These are phyloP conservation scores for Enteromius radiatus DNA, from an alignment of 2,797 vertebrate genomes.

Conservation along the genomic window DNA sequence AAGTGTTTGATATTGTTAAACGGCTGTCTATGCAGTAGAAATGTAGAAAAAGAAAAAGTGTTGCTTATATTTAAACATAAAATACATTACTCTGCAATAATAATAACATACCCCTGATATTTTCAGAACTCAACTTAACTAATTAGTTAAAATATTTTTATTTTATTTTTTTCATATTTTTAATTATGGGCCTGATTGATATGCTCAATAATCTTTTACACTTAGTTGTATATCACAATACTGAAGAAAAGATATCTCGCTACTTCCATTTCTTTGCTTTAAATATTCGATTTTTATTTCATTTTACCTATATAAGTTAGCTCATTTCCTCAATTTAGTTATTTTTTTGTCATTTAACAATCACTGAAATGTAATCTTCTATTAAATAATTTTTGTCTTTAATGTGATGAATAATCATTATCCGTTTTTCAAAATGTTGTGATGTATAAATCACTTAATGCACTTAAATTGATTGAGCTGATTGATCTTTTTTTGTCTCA, in stretches of 20 bases:
- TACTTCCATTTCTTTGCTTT: background rate
- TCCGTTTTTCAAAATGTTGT: background rate
- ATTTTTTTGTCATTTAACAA: background rate
- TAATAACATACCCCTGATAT: background rate
- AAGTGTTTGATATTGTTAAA: background rate
- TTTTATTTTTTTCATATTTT: too few species aligned
- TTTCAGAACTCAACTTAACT: background rate
- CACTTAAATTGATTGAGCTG: background rate
- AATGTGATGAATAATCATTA: background rate
- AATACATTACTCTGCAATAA: background rate
- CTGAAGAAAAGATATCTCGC: background rate
- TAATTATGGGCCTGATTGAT: background rate
- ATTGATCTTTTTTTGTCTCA: background rate
- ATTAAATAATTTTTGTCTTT: background rate
- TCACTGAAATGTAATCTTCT: background rate
- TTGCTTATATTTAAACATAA: background rate
- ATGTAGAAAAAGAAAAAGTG: background rate
- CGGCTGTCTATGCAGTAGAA: background rate
- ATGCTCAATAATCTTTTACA: background rate
- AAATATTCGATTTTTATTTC: background rate
- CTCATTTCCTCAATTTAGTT: background rate
- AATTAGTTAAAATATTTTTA: background rate
- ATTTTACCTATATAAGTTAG: background rate
- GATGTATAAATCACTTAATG: background rate
- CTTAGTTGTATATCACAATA: background rate